These are phyloP conservation scores for Proctacanthus coquilletti DNA, from an alignment of 1,140 invertebrate genomes.

Conservation along the genomic window DNA sequence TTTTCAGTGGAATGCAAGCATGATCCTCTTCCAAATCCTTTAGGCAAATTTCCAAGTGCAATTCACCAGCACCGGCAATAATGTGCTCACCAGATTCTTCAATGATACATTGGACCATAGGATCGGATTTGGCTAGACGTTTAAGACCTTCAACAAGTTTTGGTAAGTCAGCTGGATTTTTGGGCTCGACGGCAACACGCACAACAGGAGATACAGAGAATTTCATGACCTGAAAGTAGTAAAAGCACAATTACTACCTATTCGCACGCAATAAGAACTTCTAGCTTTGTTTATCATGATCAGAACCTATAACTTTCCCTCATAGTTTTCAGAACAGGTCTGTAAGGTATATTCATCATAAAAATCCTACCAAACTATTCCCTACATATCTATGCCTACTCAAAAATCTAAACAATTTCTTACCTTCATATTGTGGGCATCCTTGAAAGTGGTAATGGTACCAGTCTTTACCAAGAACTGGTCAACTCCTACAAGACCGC, in stretches of 20 bases:
- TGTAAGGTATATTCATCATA: conserved; percentile 10
- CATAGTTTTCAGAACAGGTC: conserved; percentile 13
- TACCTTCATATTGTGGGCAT: conserved; percentile 94
- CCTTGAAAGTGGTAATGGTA: conserved; percentile 97
- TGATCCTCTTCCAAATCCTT: conserved; percentile 99
- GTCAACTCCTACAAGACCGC: conserved; percentile 98
- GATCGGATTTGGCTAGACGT: conserved; percentile 98
- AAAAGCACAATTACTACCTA: neutral
- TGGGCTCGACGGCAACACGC: conserved; percentile 97
- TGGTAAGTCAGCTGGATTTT: conserved; percentile 97
- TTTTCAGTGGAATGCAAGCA: conserved; percentile 97
- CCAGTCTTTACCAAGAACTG: conserved; percentile 99
- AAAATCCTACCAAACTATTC: neutral
- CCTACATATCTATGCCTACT: neutral
- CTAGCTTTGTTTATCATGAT: neutral
- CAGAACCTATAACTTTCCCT: conserved; percentile 1
- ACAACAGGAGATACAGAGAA: conserved; percentile 99
- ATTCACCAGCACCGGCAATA: conserved; percentile 97
- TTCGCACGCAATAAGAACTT: neutral
- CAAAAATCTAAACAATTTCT: conserved; percentile 5
- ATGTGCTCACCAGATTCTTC: conserved; percentile 99
- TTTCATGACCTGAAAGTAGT: conserved; percentile 64
- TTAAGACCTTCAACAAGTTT: conserved; percentile 98
- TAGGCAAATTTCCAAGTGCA: conserved; percentile 98
- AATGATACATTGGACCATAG: conserved; percentile 99